These are phyloP conservation scores for Globodera rostochiensis DNA, from an alignment of 1,140 invertebrate genomes.

Conservation along the genomic window DNA sequence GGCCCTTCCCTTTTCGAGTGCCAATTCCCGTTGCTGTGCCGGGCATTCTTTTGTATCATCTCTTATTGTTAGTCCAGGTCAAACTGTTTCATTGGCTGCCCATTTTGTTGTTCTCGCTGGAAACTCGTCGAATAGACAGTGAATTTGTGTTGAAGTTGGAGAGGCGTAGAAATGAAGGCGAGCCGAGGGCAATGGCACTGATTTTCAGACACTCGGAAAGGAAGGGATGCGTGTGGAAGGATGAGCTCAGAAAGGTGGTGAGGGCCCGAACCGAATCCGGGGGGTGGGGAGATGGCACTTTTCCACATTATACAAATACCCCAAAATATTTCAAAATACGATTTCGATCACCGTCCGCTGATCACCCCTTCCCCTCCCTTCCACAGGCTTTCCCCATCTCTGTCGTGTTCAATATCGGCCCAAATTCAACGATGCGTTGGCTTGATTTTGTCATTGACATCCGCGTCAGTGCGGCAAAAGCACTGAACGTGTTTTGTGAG, in stretches of 20 bases:
- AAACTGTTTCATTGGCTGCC: constrained; percentile 9
- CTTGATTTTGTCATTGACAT: background rate
- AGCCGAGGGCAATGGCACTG: background rate
- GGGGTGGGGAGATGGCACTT: too few species aligned
- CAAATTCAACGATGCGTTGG: background rate
- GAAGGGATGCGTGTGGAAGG: background rate
- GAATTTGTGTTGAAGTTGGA: constrained; percentile 15
- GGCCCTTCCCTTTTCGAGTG: too few species aligned
- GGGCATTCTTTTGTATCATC: background rate
- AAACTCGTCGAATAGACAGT: background rate
- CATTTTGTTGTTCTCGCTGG: constrained; percentile 17
- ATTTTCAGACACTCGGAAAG: background rate
- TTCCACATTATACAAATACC: too few species aligned
- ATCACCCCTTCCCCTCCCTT: background rate
- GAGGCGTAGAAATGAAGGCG: background rate
- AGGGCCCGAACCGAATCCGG: too few species aligned
- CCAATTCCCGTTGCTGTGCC: too few species aligned
- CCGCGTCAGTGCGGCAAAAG: background rate
- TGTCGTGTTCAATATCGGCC: background rate
- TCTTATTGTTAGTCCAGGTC: background rate
- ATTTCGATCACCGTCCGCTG: background rate
- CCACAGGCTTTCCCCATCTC: background rate
- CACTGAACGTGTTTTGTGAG: background rate
- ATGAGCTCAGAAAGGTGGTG: background rate
- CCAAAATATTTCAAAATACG: too few species aligned